phyloP scores from a whole-genome alignment of 23 tunicate genomes.

The Botrylloides violaceus region DNA sequence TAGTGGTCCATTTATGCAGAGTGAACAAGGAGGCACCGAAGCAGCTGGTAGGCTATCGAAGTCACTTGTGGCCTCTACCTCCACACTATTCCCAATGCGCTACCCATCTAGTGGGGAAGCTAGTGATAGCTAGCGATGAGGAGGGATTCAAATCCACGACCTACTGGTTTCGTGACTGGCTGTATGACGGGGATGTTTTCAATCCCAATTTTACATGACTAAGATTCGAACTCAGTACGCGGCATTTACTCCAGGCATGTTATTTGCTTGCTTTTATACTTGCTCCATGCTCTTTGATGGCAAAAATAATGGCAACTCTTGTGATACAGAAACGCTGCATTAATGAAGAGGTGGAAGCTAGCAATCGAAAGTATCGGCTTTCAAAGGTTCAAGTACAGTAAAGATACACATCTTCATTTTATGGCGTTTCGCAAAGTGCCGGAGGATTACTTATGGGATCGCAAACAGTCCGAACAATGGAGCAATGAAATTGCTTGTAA shows the following conservation, averaged over 20 bases:
- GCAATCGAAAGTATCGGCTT: constrained; percentile 66
- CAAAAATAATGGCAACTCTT: not conserved
- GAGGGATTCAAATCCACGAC: no score
- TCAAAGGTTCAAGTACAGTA: constrained; percentile 45
- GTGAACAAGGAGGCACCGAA: no score
- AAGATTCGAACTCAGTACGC: no score
- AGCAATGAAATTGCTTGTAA: not conserved
- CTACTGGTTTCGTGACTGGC: no score
- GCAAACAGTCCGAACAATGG: constrained; percentile 5
- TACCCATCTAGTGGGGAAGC: no score
- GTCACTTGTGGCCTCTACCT: no score
- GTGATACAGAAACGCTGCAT: constrained; percentile 40
- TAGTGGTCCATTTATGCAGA: no score
- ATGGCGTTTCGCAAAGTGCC: constrained; percentile 79
- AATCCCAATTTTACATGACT: not conserved
- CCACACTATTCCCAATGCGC: no score
- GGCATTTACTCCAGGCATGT: no score
- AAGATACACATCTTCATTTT: constrained; percentile 65
- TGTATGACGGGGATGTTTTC: not conserved
- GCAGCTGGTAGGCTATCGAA: no score
- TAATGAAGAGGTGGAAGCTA: constrained; percentile 62
- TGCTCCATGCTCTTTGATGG: not conserved
- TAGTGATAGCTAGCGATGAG: no score
- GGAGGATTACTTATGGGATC: constrained; percentile 49
- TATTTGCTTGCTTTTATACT: not conserved